Evolutionary conservation across 2,888 invertebrate genomes (phyloP).

Genomic region (Quadroppia sp.): DNA sequence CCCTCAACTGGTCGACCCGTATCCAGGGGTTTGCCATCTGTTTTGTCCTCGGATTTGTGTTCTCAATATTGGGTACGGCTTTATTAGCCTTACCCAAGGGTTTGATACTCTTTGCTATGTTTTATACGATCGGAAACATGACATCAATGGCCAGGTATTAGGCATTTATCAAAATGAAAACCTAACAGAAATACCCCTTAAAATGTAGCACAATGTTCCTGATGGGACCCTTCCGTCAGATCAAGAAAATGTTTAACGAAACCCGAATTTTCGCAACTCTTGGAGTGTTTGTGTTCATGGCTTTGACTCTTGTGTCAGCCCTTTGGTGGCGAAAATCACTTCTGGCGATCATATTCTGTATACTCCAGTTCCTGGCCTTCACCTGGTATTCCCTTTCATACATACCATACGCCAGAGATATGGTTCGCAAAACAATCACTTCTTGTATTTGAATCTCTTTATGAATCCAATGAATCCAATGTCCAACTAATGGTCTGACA

Average conservation of each 20-base stretch:
- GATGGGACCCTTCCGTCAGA: conserved; percentile 82
- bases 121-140: conserved; percentile 77
- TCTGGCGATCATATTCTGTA: conserved; percentile 71
- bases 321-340: conserved; percentile 69
- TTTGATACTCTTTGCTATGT: conserved; percentile 67
- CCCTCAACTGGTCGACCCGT: conserved; percentile 77
- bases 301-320: conserved; percentile 69
- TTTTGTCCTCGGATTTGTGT: conserved; percentile 71
- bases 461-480: too few relatives aligned
- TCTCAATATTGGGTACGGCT: conserved; percentile 65
- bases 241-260: conserved; percentile 82
- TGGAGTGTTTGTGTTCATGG: conserved; percentile 61
- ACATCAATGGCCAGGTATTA: conserved; percentile 65
- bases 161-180: conserved; percentile 21
- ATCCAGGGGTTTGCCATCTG: conserved; percentile 77
- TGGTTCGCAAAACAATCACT: conserved; percentile 58
- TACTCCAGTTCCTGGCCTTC: conserved; percentile 79
- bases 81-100: conserved; percentile 54
- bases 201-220: conserved; percentile 81
- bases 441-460: conserved; percentile 22
- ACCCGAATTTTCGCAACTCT: conserved; percentile 75
- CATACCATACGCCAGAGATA: conserved; percentile 82
- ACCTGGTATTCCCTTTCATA: conserved; percentile 89
- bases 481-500: too few relatives aligned
- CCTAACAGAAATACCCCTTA: too few relatives aligned